Conservation (phyloP, 2,888 invertebrate species). For the Polyommatus iphigenia region DNA sequence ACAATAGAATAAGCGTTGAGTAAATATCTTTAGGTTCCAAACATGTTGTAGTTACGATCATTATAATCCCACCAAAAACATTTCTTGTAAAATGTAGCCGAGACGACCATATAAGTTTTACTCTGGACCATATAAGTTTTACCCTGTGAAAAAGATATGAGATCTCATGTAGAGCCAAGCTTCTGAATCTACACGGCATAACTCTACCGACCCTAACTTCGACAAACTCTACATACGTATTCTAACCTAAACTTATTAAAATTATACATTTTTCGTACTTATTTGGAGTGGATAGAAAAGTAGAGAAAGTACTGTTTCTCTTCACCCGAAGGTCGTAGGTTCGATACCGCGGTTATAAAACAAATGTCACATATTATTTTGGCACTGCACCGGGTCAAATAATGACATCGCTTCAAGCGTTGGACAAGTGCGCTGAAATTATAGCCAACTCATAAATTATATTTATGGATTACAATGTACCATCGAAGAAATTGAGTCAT, state of each 20-base stretch:
- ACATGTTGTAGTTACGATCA: background rate
- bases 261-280: background rate
- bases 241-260: background rate
- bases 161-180: too few relatives aligned
- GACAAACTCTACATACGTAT: too few relatives aligned
- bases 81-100: too few relatives aligned
- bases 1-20: too few relatives aligned
- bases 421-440: background rate
- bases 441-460: background rate
- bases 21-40: too few relatives aligned
- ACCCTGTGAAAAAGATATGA: too few relatives aligned
- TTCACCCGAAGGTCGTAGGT: slow-evolving; percentile 11
- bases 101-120: too few relatives aligned
- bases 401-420: background rate
- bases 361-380: background rate
- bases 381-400: background rate
- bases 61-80: background rate
- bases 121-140: too few relatives aligned
- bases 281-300: background rate
- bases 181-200: too few relatives aligned
- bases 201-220: too few relatives aligned
- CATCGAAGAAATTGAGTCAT: too few relatives aligned
- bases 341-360: background rate
- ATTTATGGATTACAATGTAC: too few relatives aligned
- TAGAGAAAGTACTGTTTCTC: background rate